These are phyloP conservation scores for Chloroclystis v-ata DNA, from an alignment of 2,888 invertebrate genomes.

Conservation along the genomic window DNA sequence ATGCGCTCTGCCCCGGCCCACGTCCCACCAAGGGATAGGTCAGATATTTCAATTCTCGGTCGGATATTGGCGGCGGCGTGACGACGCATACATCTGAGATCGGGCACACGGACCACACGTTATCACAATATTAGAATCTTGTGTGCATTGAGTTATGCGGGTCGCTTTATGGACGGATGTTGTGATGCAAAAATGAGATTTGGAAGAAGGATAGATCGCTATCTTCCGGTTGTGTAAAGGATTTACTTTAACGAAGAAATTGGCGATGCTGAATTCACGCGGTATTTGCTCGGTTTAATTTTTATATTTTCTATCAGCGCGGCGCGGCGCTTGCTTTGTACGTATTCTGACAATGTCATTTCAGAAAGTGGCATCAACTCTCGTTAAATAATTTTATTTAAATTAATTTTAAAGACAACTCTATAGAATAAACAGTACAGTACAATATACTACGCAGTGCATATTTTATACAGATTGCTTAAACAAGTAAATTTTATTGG, in stretches of 20 bases:
- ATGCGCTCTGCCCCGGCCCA: conserved; percentile 13
- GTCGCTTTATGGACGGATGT: conserved; percentile 43
- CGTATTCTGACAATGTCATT: too few species aligned
- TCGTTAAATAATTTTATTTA: too few species aligned
- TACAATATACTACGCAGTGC: too few species aligned
- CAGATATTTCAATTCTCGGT: conserved; percentile 76
- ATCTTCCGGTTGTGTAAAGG: conserved; percentile 16
- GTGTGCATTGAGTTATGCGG: conserved; percentile 52
- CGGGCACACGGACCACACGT: conserved; percentile 45
- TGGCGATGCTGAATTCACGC: too few species aligned
- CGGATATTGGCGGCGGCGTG: conserved; percentile 74
- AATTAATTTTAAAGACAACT: too few species aligned
- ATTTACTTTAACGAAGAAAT: neutral
- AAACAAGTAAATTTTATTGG: too few species aligned
- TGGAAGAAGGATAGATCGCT: conserved; percentile 17
- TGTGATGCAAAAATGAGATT: conserved; percentile 35
- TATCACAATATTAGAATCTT: conserved; percentile 73
- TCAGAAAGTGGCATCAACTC: too few species aligned
- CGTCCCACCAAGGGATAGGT: conserved; percentile 45
- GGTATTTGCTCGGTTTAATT: too few species aligned
- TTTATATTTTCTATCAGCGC: too few species aligned
- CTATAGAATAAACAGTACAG: too few species aligned
- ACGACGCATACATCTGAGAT: conserved; percentile 72
- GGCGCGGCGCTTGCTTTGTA: too few species aligned
- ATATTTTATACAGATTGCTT: too few species aligned